Evolutionary conservation across 2,113 vertebrate genomes (phyloP).

Genomic region (Corythornis cristatus): DNA sequence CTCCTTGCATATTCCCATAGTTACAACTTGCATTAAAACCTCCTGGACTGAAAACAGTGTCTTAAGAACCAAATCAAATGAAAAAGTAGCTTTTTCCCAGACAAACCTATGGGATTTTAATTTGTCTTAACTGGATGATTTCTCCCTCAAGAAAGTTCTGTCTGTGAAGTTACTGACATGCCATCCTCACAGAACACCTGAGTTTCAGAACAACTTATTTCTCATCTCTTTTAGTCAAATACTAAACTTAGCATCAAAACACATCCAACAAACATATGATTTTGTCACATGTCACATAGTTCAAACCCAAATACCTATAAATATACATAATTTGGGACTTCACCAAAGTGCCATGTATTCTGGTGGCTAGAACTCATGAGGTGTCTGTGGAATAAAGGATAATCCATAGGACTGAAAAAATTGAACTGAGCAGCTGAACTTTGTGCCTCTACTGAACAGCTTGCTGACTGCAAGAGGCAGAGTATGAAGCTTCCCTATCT

Average conservation of each 20-base stretch:
- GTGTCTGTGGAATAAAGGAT: neutral
- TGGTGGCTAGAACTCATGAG: neutral
- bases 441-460: neutral
- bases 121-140: neutral
- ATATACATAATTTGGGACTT: neutral
- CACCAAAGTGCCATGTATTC: neutral
- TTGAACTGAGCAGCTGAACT: neutral
- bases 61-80: neutral
- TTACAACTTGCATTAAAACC: conserved; percentile 9
- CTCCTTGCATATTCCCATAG: neutral
- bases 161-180: neutral
- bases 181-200: neutral
- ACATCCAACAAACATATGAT: neutral
- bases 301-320: neutral
- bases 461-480: neutral
- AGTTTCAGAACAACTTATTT: neutral
- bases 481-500: neutral
- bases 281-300: neutral
- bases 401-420: neutral
- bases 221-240: neutral
- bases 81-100: neutral
- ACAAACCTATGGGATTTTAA: neutral
- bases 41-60: neutral
- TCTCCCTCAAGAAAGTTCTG: neutral
- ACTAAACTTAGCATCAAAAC: neutral